Percentiles rank a stretch among this genome's conserved stretches.
phyloP scores from a whole-genome alignment of 2,797 vertebrate species.

The Gymnothorax reevesii region DNA sequence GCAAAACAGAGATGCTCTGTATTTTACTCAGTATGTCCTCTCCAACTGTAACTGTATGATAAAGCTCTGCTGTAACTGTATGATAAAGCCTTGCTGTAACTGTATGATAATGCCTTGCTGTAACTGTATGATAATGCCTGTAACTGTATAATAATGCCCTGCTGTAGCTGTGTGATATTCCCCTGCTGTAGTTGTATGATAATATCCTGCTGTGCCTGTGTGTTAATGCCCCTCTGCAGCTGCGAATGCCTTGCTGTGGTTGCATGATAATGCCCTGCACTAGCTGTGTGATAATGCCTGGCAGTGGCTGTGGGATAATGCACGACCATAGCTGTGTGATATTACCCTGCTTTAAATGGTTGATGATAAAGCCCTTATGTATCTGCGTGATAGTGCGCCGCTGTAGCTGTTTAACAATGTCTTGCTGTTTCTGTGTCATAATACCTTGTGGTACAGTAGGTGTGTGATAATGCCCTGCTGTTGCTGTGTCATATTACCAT shows the following conservation, averaged over 20 bases:
- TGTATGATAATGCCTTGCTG: background rate
- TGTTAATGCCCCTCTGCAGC: too few species aligned
- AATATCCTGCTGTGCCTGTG: too few species aligned
- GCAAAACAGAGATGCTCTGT: background rate
- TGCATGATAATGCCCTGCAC: background rate
- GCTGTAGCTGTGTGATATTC: too few species aligned
- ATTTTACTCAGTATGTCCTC: background rate
- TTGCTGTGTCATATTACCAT: too few species aligned
- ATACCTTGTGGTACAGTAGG: too few species aligned
- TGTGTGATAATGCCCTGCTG: too few species aligned
- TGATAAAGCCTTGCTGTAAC: background rate
- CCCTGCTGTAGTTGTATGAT: too few species aligned
- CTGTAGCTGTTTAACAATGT: background rate
- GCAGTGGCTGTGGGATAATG: background rate
- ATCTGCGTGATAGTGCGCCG: background rate
- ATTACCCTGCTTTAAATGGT: background rate
- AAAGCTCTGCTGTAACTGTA: background rate
- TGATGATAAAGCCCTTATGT: too few species aligned
- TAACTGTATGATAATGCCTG: too few species aligned
- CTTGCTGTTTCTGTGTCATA: too few species aligned
- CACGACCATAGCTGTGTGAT: background rate
- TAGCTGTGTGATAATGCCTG: constrained; percentile 3
- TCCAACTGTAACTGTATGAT: background rate
- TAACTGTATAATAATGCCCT: background rate
- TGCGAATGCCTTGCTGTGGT: background rate